Conservation (phyloP, 2,888 invertebrate genomes). For the Dasysyrphus tricinctus region DNA sequence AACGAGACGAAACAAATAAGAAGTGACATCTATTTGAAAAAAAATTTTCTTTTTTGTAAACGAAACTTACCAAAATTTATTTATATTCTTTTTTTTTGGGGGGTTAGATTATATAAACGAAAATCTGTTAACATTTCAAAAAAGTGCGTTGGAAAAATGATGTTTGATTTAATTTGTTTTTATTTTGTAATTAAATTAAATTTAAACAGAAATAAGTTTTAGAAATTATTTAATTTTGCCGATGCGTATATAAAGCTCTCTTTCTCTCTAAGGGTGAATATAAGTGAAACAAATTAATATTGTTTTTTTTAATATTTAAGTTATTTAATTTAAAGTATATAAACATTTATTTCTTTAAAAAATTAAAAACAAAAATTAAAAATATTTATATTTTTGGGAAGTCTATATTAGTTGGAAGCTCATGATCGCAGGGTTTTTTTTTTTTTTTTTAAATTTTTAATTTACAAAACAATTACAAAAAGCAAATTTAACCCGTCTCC, state of each 20-base stretch:
- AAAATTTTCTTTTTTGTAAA: conserved; percentile 28
- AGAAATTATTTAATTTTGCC: conserved; percentile 56
- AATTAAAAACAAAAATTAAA: conserved; percentile 12
- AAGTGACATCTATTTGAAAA: conserved; percentile 56
- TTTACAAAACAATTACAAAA: conserved; percentile 75
- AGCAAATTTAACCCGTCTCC: conserved; percentile 75
- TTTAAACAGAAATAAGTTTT: conserved; percentile 24
- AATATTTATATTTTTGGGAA: conserved; percentile 26
- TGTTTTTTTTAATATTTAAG: conserved; percentile 6
- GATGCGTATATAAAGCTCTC: conserved; percentile 73
- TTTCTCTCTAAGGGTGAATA: conserved; percentile 71
- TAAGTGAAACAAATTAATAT: conserved; percentile 59
- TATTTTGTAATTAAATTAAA: conserved; percentile 33
- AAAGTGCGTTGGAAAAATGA: conserved; percentile 66
- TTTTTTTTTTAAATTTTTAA: conserved; percentile 30
- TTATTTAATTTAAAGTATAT: conserved; percentile 7
- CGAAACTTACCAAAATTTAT: conserved; percentile 72
- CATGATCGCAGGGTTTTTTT: conserved; percentile 65
- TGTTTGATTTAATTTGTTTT: conserved; percentile 19
- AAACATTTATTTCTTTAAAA: conserved; percentile 8
- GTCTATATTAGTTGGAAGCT: conserved; percentile 59
- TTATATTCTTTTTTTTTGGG: conserved; percentile 36
- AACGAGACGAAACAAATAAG: conserved; percentile 61
- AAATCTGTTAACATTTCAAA: conserved; percentile 67
- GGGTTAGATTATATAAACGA: conserved; percentile 59